Base-by-base conservation (phyloP, 1,140 invertebrate genomes). In the Drosophila lowei region DNA sequence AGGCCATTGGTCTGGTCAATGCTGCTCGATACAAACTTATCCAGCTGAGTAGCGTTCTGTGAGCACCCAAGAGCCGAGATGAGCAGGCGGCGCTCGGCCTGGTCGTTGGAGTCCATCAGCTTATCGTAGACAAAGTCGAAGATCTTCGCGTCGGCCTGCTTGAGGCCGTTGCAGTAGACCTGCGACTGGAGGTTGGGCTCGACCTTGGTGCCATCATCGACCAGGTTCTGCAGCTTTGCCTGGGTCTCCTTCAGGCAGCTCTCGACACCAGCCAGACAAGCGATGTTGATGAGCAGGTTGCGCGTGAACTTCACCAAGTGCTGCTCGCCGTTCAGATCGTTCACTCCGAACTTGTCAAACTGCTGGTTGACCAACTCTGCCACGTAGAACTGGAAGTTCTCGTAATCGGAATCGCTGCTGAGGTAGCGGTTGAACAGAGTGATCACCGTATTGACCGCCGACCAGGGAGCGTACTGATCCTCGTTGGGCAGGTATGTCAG, bases 141-240 rank as follows among this genome's bases (percentile, higher is more conserved):
- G 52, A 94, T 94, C 0, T 92, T 81, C 41, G 91, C 75, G 0
- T 91, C 91, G 3, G 95, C 95, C 53, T 94, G 60, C 72, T 92
- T 92, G 0, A 96, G 92, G 0, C 93, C 95, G 38, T 93, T 93
- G 88, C 95, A 96, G 72, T 95, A 96, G 2, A 95, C 93, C 0
- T 92, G 77, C 3, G 72, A 54, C 59, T 90, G 90, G 15, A 91
- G 43, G 71, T 91, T 91, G 1, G 89, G 75, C 8, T 76, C 64
- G 52, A 91, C 80, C 6, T 16, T 11, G 1, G 77, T 72, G 90
- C 92, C 93, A 3, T 90, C 28, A 1, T 88, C 49, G 65, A 93
- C 93, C 15, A 93, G 78, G 2, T 63, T 47, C 1, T 80, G 52
- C 11, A 91, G 53, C 64, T 89, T 90, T n/a, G 49, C 70, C 2